Evolutionary conservation across 1,140 invertebrate genomes (phyloP), one percentile per base, ranked within the genome.

Genomic region (Drosophila nannoptera): DNA sequence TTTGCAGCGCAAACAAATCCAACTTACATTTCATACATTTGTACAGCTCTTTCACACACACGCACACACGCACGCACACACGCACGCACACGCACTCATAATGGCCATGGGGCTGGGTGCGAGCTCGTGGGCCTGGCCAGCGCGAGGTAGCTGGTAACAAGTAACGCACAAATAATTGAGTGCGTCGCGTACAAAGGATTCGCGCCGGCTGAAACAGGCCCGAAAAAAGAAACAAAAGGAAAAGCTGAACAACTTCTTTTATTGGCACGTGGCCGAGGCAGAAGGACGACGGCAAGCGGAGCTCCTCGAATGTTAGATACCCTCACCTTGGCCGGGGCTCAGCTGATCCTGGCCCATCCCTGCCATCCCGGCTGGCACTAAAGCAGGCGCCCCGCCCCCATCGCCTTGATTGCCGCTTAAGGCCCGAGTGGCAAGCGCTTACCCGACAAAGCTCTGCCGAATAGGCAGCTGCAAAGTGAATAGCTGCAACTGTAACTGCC

Each of bases 81-180:
- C n/a, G n/a, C n/a, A n/a, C n/a, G n/a, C n/a, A 22, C 22, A 3
- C 22, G 3, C 22, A 22, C 22, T 22, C 22, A 22, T 22, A 22
- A 22, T 22, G 1, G 22, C 22, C 22, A 22, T 53, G 62, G 22
- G 32, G 53, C 32, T 54, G 48, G 40, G 42, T 59, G 31, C 31
- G 11, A n/a, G n/a, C 3, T 8, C 48, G 36, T 12, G 29, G 9
- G 14, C 6, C 12, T 5, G 42, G 60, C 0, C 11, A 55, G 64
- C 38, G 49, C 32, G 45, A 69, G 65, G 72, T 64, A 71, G 63
- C 65, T 82, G 68, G 81, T 70, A 71, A 74, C 61, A 76, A 61
- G 81, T 69, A 81, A 77, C 81, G 61, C 67, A 65, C 81, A 81
- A 86, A 81, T 84, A 84, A 84, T 86, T 86, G 81, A 77, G 77